Percentiles rank a stretch among this genome's conserved stretches.
These are phyloP conservation scores for Leuciscus waleckii DNA, from an alignment of 2,797 vertebrate genomes.

Conservation along the genomic window DNA sequence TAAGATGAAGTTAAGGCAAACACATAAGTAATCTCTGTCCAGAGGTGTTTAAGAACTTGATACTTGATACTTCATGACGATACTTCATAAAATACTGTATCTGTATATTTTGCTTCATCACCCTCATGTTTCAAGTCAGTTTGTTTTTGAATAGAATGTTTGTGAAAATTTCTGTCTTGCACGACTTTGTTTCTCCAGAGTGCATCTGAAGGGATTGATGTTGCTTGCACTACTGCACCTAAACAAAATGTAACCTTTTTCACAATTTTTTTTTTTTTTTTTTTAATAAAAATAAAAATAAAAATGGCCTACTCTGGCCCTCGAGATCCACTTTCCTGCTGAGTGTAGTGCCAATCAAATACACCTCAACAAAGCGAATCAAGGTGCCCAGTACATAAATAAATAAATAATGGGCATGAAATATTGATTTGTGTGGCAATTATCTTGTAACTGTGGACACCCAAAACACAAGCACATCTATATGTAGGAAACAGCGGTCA, in stretches of 20 bases:
- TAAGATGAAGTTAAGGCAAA: neutral
- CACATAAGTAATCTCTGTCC: neutral
- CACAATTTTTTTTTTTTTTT: no score
- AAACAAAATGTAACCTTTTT: no score
- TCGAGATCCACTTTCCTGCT: no score
- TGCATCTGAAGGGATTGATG: neutral
- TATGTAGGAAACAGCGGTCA: neutral
- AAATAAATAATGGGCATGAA: neutral
- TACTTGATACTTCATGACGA: no score
- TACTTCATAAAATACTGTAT: neutral
- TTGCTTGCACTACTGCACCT: no score
- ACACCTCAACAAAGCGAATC: no score
- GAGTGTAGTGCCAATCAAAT: no score
- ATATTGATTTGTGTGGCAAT: neutral
- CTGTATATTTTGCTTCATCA: neutral
- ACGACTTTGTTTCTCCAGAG: neutral
- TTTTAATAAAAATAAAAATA: no score
- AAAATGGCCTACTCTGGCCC: no score
- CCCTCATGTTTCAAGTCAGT: neutral
- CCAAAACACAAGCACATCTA: neutral
- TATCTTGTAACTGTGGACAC: neutral
- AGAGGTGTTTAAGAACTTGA: neutral
- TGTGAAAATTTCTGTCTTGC: neutral
- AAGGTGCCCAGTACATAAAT: no score
- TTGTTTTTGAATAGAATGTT: neutral